Conservation (phyloP, 2,888 invertebrate species). For the Synanthedon vespiformis region DNA sequence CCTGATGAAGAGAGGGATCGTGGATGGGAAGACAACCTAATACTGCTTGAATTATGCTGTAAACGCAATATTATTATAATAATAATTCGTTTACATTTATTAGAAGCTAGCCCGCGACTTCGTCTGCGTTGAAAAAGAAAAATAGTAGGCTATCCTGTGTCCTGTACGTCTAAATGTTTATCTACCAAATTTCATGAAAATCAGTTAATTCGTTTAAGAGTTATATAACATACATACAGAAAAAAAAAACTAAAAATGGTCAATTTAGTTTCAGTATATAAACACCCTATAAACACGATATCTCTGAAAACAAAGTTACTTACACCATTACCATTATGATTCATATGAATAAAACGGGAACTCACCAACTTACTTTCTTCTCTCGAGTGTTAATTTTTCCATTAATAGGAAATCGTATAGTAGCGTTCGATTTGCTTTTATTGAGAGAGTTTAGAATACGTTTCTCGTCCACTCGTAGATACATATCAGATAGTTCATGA, state of each 20-base stretch:
- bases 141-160: too few relatives aligned
- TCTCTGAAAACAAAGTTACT: too few relatives aligned
- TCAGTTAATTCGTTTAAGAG: too few relatives aligned
- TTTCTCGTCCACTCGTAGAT: slow-evolving; percentile 77
- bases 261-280: too few relatives aligned
- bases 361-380: slow-evolving; percentile 83
- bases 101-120: too few relatives aligned
- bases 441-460: slow-evolving; percentile 77
- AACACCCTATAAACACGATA: too few relatives aligned
- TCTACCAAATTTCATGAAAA: too few relatives aligned
- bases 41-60: slow-evolving; percentile 80
- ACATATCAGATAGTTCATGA: slow-evolving; percentile 77
- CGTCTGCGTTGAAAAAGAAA: too few relatives aligned
- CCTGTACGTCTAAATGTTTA: too few relatives aligned
- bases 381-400: slow-evolving; percentile 77
- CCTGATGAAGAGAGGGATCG: slow-evolving; percentile 77
- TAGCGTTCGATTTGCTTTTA: slow-evolving; percentile 63
- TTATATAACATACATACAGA: too few relatives aligned
- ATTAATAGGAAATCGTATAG: slow-evolving; percentile 77
- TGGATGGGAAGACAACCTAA: slow-evolving; percentile 77
- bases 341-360: not conserved
- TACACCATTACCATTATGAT: too few relatives aligned
- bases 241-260: too few relatives aligned
- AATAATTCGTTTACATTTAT: not conserved
- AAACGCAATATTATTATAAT: not conserved